A percentile compares a stretch with the other conserved stretches of the same genome.
These are phyloP conservation scores for Pangasius macronema DNA, from an alignment of 2,797 vertebrate species.

Conservation along the genomic window DNA sequence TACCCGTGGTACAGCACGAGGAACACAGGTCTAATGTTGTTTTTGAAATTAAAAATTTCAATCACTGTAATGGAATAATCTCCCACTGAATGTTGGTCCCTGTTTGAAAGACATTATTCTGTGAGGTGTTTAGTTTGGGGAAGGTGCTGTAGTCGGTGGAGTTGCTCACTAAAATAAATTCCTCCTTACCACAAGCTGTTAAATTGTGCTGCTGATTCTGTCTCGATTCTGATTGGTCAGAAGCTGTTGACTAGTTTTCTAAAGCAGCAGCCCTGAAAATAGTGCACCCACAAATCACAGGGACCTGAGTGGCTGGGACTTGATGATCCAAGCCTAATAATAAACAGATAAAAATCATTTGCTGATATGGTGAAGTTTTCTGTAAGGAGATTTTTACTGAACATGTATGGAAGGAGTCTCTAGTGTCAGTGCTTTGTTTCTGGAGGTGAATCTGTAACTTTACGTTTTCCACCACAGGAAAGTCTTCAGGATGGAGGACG, in stretches of 20 bases:
- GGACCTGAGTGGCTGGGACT: too few relatives aligned
- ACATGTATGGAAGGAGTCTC: neutral
- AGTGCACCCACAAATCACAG: too few relatives aligned
- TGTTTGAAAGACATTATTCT: neutral
- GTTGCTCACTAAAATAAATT: neutral
- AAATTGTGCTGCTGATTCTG: neutral
- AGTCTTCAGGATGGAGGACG: neutral
- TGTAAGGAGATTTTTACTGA: neutral
- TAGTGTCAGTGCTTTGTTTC: neutral
- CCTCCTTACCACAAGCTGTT: neutral
- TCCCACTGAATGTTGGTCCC: neutral
- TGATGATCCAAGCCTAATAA: too few relatives aligned
- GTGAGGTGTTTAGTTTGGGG: neutral
- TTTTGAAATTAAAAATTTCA: slow-evolving; percentile 11
- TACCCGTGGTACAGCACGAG: neutral
- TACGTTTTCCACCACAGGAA: neutral
- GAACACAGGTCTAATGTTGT: neutral
- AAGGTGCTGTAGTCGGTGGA: neutral
- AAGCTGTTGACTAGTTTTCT: neutral
- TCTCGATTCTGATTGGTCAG: neutral
- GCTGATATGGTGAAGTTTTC: neutral
- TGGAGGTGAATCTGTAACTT: neutral
- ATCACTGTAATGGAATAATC: slow-evolving; percentile 1
- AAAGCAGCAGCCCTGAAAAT: too few relatives aligned
- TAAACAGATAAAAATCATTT: too few relatives aligned